These are phyloP conservation scores for Bursaphelenchus okinawaensis DNA, from an alignment of 2,888 invertebrate genomes.

Conservation along the genomic window DNA sequence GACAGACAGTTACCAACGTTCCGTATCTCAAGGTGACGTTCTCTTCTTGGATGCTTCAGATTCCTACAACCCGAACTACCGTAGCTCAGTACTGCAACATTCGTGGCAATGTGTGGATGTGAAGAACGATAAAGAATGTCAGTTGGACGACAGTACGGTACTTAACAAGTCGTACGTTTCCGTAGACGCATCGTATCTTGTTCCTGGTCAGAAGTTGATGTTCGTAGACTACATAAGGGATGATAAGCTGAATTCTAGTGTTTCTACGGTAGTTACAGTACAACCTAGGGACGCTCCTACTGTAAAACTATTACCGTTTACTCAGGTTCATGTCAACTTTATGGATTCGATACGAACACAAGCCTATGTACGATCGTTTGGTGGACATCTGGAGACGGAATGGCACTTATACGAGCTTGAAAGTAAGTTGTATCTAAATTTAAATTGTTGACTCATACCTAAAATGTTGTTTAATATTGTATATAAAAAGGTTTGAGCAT, in stretches of 20 bases:
- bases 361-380: conserved; percentile 9
- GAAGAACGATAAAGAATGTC: neutral
- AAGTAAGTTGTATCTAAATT: too few species aligned
- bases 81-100: conserved; percentile 2
- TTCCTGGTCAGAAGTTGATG: neutral
- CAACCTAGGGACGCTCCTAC: conserved; percentile 7
- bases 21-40: conserved; percentile 7
- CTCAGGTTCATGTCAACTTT: neutral
- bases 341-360: conserved; percentile 5
- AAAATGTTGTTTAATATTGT: too few species aligned
- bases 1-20: conserved; percentile 7
- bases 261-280: neutral
- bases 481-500: too few species aligned
- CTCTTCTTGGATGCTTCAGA: conserved; percentile 10
- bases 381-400: neutral
- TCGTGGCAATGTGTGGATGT: conserved; percentile 7
- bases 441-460: too few species aligned
- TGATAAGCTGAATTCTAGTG: neutral
- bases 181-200: neutral
- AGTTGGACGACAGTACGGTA: neutral
- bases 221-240: neutral
- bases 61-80: conserved; percentile 13
- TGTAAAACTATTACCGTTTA: neutral
- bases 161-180: neutral
- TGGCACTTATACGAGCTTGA: conserved; percentile 1